Percentiles rank a stretch among this genome's conserved stretches.
Conservation (phyloP, 2,797 vertebrate genomes). For the Sardinella longiceps region DNA sequence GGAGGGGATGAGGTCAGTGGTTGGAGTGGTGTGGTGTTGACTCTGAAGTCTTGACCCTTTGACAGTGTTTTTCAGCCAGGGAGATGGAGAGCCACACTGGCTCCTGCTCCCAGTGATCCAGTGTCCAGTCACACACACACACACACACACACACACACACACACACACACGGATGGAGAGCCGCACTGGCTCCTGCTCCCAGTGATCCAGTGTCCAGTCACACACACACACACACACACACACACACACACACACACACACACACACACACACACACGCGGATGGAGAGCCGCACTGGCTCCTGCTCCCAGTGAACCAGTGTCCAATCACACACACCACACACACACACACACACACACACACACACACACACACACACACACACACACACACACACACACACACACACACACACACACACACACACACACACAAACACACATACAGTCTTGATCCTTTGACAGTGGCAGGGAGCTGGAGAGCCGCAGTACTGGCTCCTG, state of each 20-base stretch:
- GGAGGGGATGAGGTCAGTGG: not conserved
- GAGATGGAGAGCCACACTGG: slow-evolving; percentile 38
- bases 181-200: not conserved
- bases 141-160: slow-evolving; percentile 27
- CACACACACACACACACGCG: slow-evolving; percentile 17
- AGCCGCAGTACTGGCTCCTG: too few relatives aligned
- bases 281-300: slow-evolving; percentile 38
- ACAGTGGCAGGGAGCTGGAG: too few relatives aligned
- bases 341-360: slow-evolving; percentile 34
- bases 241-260: not conserved
- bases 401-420: not conserved
- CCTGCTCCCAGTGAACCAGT: not conserved
- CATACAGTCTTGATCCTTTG: too few relatives aligned
- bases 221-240: not conserved
- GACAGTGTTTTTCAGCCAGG: slow-evolving; percentile 9
- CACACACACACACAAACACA: not conserved
- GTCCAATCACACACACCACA: too few relatives aligned
- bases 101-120: not conserved
- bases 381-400: too few relatives aligned
- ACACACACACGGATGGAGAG: slow-evolving; percentile 50
- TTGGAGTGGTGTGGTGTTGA: not conserved
- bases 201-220: not conserved
- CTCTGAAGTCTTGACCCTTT: not conserved
- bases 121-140: too few relatives aligned
- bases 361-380: slow-evolving; percentile 32